These are phyloP conservation scores for Sebastes taczanowskii DNA, from an alignment of 2,797 vertebrate species.

Conservation along the genomic window DNA sequence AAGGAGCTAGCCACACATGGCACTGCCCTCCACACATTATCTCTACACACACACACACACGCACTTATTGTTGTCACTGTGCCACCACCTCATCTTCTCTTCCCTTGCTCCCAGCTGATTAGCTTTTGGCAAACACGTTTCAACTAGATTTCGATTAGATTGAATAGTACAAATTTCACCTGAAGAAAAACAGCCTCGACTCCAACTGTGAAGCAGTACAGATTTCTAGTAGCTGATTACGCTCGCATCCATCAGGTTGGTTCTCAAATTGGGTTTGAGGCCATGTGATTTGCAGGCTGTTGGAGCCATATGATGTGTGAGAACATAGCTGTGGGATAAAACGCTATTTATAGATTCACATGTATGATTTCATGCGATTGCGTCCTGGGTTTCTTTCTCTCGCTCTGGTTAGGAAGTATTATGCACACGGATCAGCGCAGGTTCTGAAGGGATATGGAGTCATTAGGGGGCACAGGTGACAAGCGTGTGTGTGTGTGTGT, in stretches of 20 bases:
- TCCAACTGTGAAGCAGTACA: background rate
- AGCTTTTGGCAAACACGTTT: background rate
- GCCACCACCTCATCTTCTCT: slow-evolving; percentile 24
- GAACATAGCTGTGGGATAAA: slow-evolving; percentile 44
- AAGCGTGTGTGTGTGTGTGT: background rate
- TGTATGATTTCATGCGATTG: slow-evolving; percentile 43
- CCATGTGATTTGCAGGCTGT: slow-evolving; percentile 41
- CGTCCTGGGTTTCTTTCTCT: background rate
- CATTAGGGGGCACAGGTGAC: slow-evolving; percentile 6
- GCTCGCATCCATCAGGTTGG: background rate
- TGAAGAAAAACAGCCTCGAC: background rate
- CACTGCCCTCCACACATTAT: background rate
- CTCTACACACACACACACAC: no score
- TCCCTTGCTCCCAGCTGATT: background rate
- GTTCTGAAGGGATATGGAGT: slow-evolving; percentile 5
- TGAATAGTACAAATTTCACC: background rate
- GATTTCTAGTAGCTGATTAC: slow-evolving; percentile 2
- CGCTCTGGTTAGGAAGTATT: slow-evolving; percentile 12
- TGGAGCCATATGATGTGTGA: slow-evolving; percentile 58
- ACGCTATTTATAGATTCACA: slow-evolving; percentile 53
- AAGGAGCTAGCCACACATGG: background rate
- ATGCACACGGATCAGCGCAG: slow-evolving; percentile 6
- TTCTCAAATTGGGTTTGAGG: slow-evolving; percentile 5
- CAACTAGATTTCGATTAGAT: background rate
- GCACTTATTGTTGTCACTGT: background rate